Conservation (phyloP, 2,888 invertebrate genomes). For the Caenorhabditis plicata region DNA sequence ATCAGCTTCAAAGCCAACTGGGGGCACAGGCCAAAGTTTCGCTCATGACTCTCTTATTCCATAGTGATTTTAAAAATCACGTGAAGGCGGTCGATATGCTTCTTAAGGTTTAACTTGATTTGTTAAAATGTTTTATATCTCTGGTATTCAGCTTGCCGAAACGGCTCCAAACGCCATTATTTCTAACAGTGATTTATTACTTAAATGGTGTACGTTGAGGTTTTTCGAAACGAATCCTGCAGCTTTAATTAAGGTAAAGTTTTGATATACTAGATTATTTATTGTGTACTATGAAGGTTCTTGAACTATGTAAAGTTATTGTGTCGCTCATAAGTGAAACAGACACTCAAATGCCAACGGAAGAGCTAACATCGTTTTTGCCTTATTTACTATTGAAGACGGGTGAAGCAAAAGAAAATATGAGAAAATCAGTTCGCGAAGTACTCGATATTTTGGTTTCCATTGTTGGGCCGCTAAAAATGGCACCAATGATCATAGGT, state of each 20-base stretch:
- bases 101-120: slow-evolving; percentile 71
- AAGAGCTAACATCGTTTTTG: slow-evolving; percentile 86
- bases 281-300: too few species aligned
- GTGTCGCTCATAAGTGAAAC: slow-evolving; percentile 74
- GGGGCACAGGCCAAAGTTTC: slow-evolving; percentile 78
- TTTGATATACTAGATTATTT: too few species aligned
- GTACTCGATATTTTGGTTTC: slow-evolving; percentile 39
- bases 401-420: slow-evolving; percentile 49
- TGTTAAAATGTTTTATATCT: not conserved
- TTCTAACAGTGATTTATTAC: slow-evolving; percentile 87
- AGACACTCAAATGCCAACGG: slow-evolving; percentile 73
- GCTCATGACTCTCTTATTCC: slow-evolving; percentile 78
- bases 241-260: slow-evolving; percentile 84
- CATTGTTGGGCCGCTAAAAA: slow-evolving; percentile 39
- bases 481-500: slow-evolving; percentile 43
- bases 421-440: slow-evolving; percentile 33
- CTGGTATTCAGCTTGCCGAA: slow-evolving; percentile 32
- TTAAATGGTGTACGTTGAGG: slow-evolving; percentile 92
- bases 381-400: slow-evolving; percentile 90
- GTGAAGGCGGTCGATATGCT: slow-evolving; percentile 90
- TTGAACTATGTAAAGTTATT: slow-evolving; percentile 30
- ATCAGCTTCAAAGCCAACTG: slow-evolving; percentile 88
- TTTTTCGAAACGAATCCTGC: slow-evolving; percentile 99
- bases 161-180: slow-evolving; percentile 75
- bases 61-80: slow-evolving; percentile 89